Percentiles rank a stretch among this genome's conserved stretches.
Evolutionary conservation across 30 jellyfish, hydroid and myxozoan genomes (phyloP).

Genomic region (Mastigias papua): DNA sequence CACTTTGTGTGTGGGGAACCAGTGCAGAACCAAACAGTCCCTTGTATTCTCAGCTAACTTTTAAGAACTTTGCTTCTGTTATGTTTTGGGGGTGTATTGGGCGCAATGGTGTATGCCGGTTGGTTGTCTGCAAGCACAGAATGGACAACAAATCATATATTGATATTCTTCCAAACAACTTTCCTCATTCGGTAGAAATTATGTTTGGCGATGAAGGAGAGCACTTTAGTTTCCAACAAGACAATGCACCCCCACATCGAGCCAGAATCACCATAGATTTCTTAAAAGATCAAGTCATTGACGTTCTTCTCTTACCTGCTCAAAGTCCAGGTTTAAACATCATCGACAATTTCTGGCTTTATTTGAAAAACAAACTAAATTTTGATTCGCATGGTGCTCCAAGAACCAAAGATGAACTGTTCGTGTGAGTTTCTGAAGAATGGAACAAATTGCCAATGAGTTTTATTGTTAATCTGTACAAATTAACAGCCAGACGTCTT

Average conservation of each 20-base stretch:
- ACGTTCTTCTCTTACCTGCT: slow-evolving; percentile 27
- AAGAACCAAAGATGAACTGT: too few relatives aligned
- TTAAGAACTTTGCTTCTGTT: neutral
- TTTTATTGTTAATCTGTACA: too few relatives aligned
- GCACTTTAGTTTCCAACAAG: neutral
- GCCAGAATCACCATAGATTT: neutral
- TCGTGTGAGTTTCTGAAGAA: too few relatives aligned
- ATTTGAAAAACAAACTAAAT: slow-evolving; percentile 2
- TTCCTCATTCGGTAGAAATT: neutral
- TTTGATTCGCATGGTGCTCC: neutral
- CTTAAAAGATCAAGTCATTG: neutral
- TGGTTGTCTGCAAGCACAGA: slow-evolving; percentile 1
- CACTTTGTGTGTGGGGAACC: slow-evolving; percentile 8
- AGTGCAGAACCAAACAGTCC: slow-evolving; percentile 24
- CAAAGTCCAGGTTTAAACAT: slow-evolving; percentile 30
- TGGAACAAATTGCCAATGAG: too few relatives aligned
- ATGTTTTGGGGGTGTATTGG: slow-evolving; percentile 41
- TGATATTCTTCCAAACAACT: neutral
- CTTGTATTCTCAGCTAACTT: slow-evolving; percentile 20
- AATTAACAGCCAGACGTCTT: too few relatives aligned
- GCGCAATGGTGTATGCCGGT: slow-evolving; percentile 25
- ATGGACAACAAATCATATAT: neutral
- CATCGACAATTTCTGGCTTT: slow-evolving; percentile 29
- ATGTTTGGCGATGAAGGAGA: slow-evolving; percentile 4
- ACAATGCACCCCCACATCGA: neutral